phyloP scores from a whole-genome alignment of 2,113 vertebrate species.

The Forbesichthys agassizii region DNA sequence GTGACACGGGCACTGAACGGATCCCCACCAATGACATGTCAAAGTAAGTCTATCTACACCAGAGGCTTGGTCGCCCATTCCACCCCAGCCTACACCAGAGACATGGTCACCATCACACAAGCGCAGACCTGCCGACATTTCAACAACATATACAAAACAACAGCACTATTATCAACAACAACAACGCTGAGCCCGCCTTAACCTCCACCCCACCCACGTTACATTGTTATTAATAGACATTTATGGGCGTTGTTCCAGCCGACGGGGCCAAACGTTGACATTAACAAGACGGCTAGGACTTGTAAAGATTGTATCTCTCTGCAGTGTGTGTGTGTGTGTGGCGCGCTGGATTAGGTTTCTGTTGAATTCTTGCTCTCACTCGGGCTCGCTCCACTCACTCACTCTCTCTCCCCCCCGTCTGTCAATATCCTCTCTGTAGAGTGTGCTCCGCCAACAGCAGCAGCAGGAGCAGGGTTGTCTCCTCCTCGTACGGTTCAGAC shows the following conservation, averaged over 20 bases:
- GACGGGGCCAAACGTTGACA: slow-evolving; percentile 65
- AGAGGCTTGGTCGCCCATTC: slow-evolving; percentile 19
- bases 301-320: slow-evolving; percentile 68
- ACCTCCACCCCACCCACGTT: slow-evolving; percentile 42
- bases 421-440: slow-evolving; percentile 23
- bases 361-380: slow-evolving; percentile 59
- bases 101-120: slow-evolving; percentile 19
- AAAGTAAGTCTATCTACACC: slow-evolving; percentile 15
- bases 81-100: background rate
- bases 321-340: slow-evolving; percentile 41
- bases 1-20: slow-evolving; percentile 20
- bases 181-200: slow-evolving; percentile 40
- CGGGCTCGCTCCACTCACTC: slow-evolving; percentile 20
- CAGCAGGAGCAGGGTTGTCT: slow-evolving; percentile 30
- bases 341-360: slow-evolving; percentile 64
- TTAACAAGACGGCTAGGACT: slow-evolving; percentile 68
- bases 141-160: slow-evolving; percentile 27
- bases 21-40: slow-evolving; percentile 23
- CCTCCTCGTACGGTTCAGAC: slow-evolving; percentile 51
- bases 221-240: slow-evolving; percentile 65
- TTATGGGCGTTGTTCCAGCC: slow-evolving; percentile 61
- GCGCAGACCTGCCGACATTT: background rate
- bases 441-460: slow-evolving; percentile 54
- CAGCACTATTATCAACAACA: slow-evolving; percentile 48
- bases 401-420: slow-evolving; percentile 14